These are phyloP conservation scores for Pipistrellus pygmaeus DNA, from an alignment of 2,797 vertebrate species.

Conservation along the genomic window DNA sequence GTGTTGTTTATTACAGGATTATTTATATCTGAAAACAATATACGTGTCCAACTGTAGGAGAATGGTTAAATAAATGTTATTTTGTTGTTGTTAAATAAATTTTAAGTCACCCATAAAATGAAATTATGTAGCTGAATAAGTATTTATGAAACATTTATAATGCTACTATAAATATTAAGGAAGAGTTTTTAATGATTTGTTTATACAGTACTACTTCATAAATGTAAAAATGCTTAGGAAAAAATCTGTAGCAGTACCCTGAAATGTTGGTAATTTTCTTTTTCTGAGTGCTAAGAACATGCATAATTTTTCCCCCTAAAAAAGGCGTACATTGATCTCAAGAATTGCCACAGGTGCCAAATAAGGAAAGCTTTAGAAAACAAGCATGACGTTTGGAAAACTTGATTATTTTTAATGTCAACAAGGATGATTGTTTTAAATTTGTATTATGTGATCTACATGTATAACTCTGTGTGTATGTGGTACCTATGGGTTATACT, in stretches of 20 bases:
- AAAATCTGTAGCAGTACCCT: conserved; percentile 1
- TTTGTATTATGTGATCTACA: not conserved
- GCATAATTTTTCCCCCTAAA: not conserved
- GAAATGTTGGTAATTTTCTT: conserved; percentile 51
- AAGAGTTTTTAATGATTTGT: conserved; percentile 49
- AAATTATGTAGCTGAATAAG: conserved; percentile 52
- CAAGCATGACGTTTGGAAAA: conserved; percentile 31
- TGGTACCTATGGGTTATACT: not conserved
- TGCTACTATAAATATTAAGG: conserved; percentile 68
- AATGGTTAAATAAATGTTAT: conserved; percentile 60
- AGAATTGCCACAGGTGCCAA: conserved; percentile 43
- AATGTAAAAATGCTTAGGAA: conserved; percentile 49
- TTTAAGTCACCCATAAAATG: conserved; percentile 63
- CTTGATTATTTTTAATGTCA: conserved; percentile 36
- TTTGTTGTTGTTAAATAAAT: conserved; percentile 41
- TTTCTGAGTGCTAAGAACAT: not conserved
- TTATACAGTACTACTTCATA: conserved; percentile 39
- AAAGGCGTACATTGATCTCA: conserved; percentile 2
- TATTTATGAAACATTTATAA: conserved; percentile 70
- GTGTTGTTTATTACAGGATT: conserved; percentile 20
- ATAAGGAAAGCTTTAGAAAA: not conserved
- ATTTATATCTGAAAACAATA: conserved; percentile 56
- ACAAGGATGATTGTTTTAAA: not conserved
- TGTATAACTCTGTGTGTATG: not conserved
- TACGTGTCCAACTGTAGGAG: conserved; percentile 19